Evolutionary conservation across 2,888 invertebrate species (phyloP).

Genomic region (Himalopsyche kuldschensis): DNA sequence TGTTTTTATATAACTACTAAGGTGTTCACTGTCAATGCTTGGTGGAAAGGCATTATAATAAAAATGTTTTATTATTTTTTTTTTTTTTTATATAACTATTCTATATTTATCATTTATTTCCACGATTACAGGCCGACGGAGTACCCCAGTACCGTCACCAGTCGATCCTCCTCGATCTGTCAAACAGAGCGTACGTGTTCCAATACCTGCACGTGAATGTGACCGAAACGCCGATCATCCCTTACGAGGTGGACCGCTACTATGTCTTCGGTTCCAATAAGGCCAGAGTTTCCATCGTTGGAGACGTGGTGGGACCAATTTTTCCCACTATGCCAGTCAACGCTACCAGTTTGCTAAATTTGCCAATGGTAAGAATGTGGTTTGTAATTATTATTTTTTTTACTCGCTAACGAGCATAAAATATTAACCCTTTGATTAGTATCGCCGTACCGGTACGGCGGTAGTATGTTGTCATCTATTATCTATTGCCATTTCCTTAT

Average conservation of each 20-base stretch:
- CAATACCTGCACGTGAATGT: constrained; percentile 96
- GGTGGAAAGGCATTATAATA: too few relatives aligned
- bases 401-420: too few relatives aligned
- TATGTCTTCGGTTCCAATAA: constrained; percentile 92
- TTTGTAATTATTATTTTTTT: neutral
- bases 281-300: constrained; percentile 80
- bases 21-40: too few relatives aligned
- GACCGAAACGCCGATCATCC: constrained; percentile 89
- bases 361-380: constrained; percentile 70
- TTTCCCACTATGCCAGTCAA: constrained; percentile 93
- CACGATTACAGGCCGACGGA: constrained; percentile 73
- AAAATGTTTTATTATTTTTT: too few relatives aligned
- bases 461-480: too few relatives aligned
- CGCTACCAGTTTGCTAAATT: constrained; percentile 74
- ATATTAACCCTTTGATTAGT: too few relatives aligned
- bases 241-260: constrained; percentile 87
- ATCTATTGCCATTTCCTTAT: too few relatives aligned
- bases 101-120: neutral
- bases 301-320: constrained; percentile 91
- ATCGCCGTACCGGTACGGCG: too few relatives aligned
- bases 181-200: constrained; percentile 87
- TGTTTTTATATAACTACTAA: too few relatives aligned
- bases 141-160: constrained; percentile 91
- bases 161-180: constrained; percentile 87
- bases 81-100: too few relatives aligned